Conservation (phyloP, 2,113 vertebrate species). For the Corythaeola cristata region DNA sequence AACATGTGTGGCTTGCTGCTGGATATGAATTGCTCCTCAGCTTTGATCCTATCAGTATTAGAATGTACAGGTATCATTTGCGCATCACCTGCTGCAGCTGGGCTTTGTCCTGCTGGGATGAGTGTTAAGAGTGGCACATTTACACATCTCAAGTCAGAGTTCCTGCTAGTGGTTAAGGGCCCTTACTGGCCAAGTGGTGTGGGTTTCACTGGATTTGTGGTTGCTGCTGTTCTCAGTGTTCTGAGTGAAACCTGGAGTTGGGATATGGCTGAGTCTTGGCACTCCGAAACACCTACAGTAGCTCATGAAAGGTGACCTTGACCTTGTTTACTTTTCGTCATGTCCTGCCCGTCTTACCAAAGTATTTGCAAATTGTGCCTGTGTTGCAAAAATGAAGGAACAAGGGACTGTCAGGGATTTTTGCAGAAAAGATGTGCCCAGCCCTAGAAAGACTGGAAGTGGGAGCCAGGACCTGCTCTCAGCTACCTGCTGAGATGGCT, state of each 20-base stretch:
- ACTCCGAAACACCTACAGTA: accelerated
- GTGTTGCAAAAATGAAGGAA: accelerated
- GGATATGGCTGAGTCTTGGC: neutral
- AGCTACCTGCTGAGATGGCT: neutral
- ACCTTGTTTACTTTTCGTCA: accelerated
- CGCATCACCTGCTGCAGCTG: neutral
- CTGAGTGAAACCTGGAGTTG: neutral
- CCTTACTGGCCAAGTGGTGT: accelerated
- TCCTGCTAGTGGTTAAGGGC: neutral
- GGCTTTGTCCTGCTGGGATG: neutral
- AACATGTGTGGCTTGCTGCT: neutral
- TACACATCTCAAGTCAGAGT: neutral
- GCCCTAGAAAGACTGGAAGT: neutral
- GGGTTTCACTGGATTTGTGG: neutral
- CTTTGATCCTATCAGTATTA: neutral
- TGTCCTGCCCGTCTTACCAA: neutral
- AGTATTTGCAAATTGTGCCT: neutral
- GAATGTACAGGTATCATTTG: neutral
- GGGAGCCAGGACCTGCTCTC: neutral
- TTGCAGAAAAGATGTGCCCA: neutral
- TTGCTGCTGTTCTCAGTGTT: neutral
- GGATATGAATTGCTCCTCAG: neutral
- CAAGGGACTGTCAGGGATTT: neutral
- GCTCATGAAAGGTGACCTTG: neutral
- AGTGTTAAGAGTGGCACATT: accelerated